Evolutionary conservation across 2,113 vertebrate genomes (phyloP), one percentile per base, ranked within the genome.

Genomic region (Periophthalmus modestus): DNA sequence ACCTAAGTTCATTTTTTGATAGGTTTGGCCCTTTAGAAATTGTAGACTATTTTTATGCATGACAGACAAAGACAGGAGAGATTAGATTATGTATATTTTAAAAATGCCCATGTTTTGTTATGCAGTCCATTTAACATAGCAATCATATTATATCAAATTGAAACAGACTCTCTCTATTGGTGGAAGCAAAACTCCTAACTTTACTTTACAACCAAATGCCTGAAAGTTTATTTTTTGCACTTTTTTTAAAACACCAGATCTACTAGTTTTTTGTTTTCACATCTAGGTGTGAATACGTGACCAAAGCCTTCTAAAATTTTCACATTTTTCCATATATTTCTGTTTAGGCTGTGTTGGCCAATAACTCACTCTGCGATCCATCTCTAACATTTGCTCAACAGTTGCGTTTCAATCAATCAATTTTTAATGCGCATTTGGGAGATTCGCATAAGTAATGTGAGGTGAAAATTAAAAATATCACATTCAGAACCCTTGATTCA

Each of bases 281-380:
- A 52, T 52, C 61, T 13, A 72, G 5, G 0, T 50, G 69, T 59
- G 69, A 73, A 33, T 48, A 43, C 71, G 16, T 80, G 80, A 83
- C 68, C 71, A 69, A 79, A 85, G 52, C 78, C 61, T 71, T 14
- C 33, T 74, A 4, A 33, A 33, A 46, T 58, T 23, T 69, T 66
- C 54, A 54, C 21, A 15, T 23, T 36, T 74, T 69, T 61, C 28
- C 62, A 68, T 74, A 70, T 74, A 47, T 61, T 55, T 68, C 14
- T 18, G 5, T 18, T n/a, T 34, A 43, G 34, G 48, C 21, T 28
- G 52, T 62, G 47, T 68, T 13, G 72, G 54, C 12, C 62, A 13
- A 66, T 18, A 82, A 59, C 62, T 52, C 7, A 43, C 43, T 23
- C 68, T 48, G 13, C 50, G 18, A 34, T 59, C 65, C 43, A 11